Percentiles rank a stretch among this genome's conserved stretches.
These are phyloP conservation scores for Micromesistius poutassou DNA, from an alignment of 2,797 vertebrate species.

Conservation along the genomic window DNA sequence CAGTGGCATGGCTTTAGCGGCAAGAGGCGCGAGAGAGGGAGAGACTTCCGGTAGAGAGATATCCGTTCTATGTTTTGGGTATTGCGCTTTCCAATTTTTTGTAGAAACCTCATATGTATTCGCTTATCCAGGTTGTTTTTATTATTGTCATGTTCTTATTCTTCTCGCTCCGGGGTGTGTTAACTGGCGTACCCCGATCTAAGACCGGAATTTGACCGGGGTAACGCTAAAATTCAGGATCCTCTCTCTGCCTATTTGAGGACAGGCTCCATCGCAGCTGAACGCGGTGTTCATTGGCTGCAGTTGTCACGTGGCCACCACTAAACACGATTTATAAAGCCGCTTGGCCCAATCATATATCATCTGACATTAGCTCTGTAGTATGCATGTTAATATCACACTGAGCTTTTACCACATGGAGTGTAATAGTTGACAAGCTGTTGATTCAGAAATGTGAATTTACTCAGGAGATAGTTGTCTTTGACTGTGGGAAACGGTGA, in stretches of 20 bases:
- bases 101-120: no score
- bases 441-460: no score
- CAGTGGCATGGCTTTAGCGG: no score
- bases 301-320: not conserved
- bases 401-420: no score
- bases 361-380: not conserved
- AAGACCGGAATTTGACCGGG: not conserved
- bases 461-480: no score
- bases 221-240: not conserved
- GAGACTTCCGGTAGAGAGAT: no score
- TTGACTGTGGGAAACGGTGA: no score
- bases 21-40: no score
- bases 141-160: not conserved
- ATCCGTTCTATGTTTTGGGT: no score
- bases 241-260: not conserved
- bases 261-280: not conserved
- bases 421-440: no score
- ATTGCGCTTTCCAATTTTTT: no score
- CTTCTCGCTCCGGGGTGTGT: not conserved
- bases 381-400: no score
- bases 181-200: not conserved
- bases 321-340: not conserved
- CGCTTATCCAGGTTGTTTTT: not conserved
- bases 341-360: not conserved
- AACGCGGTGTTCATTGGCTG: not conserved